Conservation (phyloP, 2,888 invertebrate species). For the Zygothrica quintamaculata region DNA sequence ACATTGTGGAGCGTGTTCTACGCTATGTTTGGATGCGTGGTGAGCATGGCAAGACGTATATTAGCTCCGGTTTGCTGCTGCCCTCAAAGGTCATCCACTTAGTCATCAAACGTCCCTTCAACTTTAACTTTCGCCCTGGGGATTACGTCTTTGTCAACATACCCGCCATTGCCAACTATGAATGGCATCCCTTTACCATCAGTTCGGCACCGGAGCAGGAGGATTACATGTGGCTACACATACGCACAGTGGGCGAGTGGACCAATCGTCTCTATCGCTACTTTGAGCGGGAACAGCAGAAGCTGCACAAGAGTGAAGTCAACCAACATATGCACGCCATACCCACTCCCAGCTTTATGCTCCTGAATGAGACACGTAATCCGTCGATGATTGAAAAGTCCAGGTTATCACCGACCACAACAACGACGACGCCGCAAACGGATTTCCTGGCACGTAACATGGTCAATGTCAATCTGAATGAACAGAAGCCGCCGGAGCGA, state of each 20-base stretch:
- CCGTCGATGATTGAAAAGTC: slow-evolving; percentile 30
- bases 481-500: slow-evolving; percentile 66
- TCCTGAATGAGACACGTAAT: slow-evolving; percentile 63
- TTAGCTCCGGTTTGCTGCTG: slow-evolving; percentile 93
- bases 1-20: slow-evolving; percentile 91
- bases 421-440: slow-evolving; percentile 79
- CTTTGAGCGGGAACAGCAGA: slow-evolving; percentile 92
- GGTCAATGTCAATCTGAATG: slow-evolving; percentile 50
- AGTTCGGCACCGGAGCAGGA: slow-evolving; percentile 97
- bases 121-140: slow-evolving; percentile 95
- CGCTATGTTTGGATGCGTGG: slow-evolving; percentile 87
- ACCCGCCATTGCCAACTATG: slow-evolving; percentile 95
- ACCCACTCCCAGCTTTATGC: slow-evolving; percentile 74
- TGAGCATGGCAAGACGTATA: slow-evolving; percentile 93
- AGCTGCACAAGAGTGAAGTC: slow-evolving; percentile 88
- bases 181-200: slow-evolving; percentile 99
- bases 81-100: slow-evolving; percentile 96
- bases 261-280: slow-evolving; percentile 94
- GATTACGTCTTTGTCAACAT: slow-evolving; percentile 97
- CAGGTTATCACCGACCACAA: slow-evolving; percentile 12
- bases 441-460: slow-evolving; percentile 82
- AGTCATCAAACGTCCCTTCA: slow-evolving; percentile 93
- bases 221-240: slow-evolving; percentile 96
- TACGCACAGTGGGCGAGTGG: slow-evolving; percentile 97
- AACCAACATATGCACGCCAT: slow-evolving; percentile 83